Base-by-base conservation (phyloP, 2,888 invertebrate species). In the Matsumyia berberina region DNA sequence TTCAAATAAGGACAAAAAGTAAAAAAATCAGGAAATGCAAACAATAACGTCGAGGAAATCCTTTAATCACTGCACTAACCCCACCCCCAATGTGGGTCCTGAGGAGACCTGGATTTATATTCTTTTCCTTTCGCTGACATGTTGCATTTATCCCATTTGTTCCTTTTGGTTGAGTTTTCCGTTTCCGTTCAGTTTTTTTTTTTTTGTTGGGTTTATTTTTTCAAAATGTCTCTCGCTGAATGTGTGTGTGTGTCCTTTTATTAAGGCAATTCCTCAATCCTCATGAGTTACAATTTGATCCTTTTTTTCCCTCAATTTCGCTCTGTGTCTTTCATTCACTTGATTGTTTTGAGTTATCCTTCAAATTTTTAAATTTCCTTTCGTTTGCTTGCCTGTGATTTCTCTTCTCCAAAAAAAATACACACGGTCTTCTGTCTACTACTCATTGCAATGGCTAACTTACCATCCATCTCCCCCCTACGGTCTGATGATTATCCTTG, bases 101-200 rank as follows among this genome's bases (percentile, higher is more conserved):
- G 9, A 49, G 39, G 42, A 58, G 66, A 76, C 58, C 39, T 58
- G 51, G 58, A 76, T 76, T 58, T 76, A 76, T 76, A 42, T 76
- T 39, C 58, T 46, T 55, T 55, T 78, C 70, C 60, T 55, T 70
- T 55, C 46, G 55, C 35, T 62, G 69, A 69, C 77, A 70, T 78
- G 69, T 69, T 78, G 77, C 77, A 78, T 78, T 78, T 70, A 62
- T 60, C 53, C 60, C 60, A 49, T 46, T 49, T 72, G 58, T 51
- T 72, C n/a, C n/a, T 11, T 49, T 58, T 44, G 2, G 62, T 73
- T 73, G 35, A 17, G 33, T 46, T 57, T 42, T 55, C 60, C 31
- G 60, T 60, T 72, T 60, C 72, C 72, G 39, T 72, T 51, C 5
- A 8, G 19, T 39, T 37, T 5, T 35, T 17, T 51, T 44, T 19